Evolutionary conservation across 2,113 vertebrate species (phyloP), one percentile per base, ranked within the genome.

Genomic region (Xiphophorus couchianus): DNA sequence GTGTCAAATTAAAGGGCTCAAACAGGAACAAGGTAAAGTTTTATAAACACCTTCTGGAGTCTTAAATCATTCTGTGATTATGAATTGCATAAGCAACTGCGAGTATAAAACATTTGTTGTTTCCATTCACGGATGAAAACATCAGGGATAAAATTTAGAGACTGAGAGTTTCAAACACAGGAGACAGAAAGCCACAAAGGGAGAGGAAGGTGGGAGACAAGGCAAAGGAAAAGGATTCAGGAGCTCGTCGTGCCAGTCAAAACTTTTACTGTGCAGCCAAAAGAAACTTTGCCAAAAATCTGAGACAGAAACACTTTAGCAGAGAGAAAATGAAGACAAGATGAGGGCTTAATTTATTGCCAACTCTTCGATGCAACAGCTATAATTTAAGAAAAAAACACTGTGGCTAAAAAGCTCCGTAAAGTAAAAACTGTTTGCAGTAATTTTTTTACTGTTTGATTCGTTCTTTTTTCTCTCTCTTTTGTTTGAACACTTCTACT

Each of bases 151-250:
- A 44, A 35, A 39, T 28, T 0, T 29, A 64, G 22, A n/a, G 2
- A 51, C 28, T 39, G 17, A 65, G 29, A 1, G 28, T 29, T 61
- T 13, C 22, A 14, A 58, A 58, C 51, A 58, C 37, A 9, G 54
- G 27, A 69, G 22, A 17, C 44, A 71, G 63, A 62, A 2, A 62
- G 9, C 29, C 31, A 35, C 1, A 51, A 44, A 54, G n/a, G 31
- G 11, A n/a, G 25, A 62, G 27, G n/a, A 51, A 82, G 71, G 70
- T 76, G 73, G 67, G 78, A 74, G 60, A 87, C 60, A 69, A 81
- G 64, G 61, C 77, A 75, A 81, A 73, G 76, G 65, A 85, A 71
- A 62, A 80, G 69, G 80, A 86, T 62, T 61, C 69, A 76, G 54
- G 27, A 76, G 73, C 11, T 68, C 31, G 67, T 86, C 60, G 29